A percentile compares a stretch with the other conserved stretches of the same genome.
phyloP scores from a whole-genome alignment of 2,888 invertebrate species.

The Megaustenia siamemsis region DNA sequence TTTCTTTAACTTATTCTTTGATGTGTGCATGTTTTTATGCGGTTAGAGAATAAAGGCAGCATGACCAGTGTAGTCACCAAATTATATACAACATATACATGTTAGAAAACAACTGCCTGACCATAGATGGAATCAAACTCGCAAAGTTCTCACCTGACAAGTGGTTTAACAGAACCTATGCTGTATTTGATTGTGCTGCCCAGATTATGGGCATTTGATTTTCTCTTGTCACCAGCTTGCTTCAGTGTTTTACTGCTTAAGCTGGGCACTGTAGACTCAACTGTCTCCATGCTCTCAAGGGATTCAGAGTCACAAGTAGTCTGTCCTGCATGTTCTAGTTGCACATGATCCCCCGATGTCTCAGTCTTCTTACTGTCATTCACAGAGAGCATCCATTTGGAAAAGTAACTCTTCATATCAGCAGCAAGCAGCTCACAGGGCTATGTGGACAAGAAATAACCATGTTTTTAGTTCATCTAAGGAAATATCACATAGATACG shows the following conservation, averaged over 20 bases:
- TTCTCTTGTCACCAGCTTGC: not conserved
- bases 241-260: not conserved
- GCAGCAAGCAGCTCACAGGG: constrained; percentile 37
- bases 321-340: not conserved
- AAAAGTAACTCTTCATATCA: constrained; percentile 33
- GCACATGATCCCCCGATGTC: not conserved
- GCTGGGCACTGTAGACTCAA: not conserved
- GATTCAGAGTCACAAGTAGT: not conserved
- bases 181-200: constrained; percentile 42
- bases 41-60: no score
- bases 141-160: not conserved
- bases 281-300: not conserved
- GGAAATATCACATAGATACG: not conserved
- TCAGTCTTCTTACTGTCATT: not conserved
- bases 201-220: not conserved
- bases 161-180: not conserved
- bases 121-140: no score
- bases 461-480: no score
- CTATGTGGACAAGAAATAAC: not conserved
- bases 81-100: no score
- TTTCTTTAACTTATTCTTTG: no score
- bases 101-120: no score
- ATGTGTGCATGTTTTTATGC: no score
- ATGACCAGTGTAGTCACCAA: no score
- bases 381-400: not conserved